Evolutionary conservation across 2,797 vertebrate genomes (phyloP).

Genomic region (Lepidocolaptes lacrymiger): DNA sequence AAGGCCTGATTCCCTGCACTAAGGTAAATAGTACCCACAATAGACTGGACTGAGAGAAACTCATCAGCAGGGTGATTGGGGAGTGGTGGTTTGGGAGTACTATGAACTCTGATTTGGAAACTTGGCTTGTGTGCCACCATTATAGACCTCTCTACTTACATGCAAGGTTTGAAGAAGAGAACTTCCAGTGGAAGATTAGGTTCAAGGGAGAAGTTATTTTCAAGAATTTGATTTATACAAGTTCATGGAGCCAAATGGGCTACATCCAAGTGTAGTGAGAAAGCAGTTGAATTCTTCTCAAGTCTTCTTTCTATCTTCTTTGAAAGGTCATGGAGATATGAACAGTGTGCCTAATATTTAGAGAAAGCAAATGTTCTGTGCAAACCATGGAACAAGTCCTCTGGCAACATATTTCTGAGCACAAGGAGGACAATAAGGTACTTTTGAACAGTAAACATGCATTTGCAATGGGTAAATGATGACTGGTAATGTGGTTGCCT

Average conservation of each 20-base stretch:
- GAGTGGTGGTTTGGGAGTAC: neutral
- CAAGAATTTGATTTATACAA: neutral
- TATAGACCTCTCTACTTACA: neutral
- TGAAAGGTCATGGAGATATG: neutral
- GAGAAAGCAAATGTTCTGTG: neutral
- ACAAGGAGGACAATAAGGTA: neutral
- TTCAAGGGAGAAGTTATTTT: neutral
- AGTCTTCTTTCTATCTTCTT: neutral
- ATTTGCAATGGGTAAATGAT: neutral
- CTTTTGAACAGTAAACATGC: neutral
- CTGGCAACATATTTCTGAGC: neutral
- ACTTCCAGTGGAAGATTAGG: neutral
- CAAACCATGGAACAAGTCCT: neutral
- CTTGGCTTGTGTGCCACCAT: neutral
- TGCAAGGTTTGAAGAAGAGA: neutral
- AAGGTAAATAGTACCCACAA: neutral
- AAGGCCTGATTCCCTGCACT: neutral
- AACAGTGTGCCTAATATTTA: fast-evolving
- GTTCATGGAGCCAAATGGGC: neutral
- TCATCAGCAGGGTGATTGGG: neutral
- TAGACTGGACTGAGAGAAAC: neutral
- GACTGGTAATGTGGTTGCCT: neutral
- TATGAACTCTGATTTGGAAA: neutral
- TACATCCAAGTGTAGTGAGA: neutral
- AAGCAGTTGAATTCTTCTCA: neutral